phyloP scores from a whole-genome alignment of 2,888 invertebrate genomes.

The Syritta pipiens region DNA sequence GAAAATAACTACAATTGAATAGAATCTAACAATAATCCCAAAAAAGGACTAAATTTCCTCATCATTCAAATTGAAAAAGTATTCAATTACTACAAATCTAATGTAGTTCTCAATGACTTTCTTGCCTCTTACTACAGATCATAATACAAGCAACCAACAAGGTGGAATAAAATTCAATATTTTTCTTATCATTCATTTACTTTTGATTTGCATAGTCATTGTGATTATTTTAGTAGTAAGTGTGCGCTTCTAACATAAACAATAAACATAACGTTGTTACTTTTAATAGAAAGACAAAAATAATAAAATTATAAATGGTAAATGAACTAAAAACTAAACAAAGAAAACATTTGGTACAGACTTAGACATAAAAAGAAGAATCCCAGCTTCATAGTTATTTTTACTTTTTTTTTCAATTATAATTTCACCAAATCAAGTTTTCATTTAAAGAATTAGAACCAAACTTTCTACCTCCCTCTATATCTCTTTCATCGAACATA shows the following conservation, averaged over 20 bases:
- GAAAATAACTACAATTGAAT: too few relatives aligned
- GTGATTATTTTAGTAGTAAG: slow-evolving; percentile 65
- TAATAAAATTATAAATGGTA: slow-evolving; percentile 32
- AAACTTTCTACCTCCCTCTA: slow-evolving; percentile 33
- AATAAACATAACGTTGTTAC: slow-evolving; percentile 60
- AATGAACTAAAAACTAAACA: slow-evolving; percentile 6
- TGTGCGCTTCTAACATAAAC: slow-evolving; percentile 59
- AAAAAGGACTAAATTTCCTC: too few relatives aligned
- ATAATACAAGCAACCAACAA: slow-evolving; percentile 7
- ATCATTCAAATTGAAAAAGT: too few relatives aligned
- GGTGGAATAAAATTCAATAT: slow-evolving; percentile 1
- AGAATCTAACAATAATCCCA: too few relatives aligned
- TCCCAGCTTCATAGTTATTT: slow-evolving; percentile 62
- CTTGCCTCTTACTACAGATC: too few relatives aligned
- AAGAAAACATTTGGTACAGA: slow-evolving; percentile 57
- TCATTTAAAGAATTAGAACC: slow-evolving; percentile 32
- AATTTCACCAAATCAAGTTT: slow-evolving; percentile 69
- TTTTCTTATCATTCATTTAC: slow-evolving; percentile 58
- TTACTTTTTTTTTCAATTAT: slow-evolving; percentile 51
- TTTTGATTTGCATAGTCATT: too few relatives aligned
- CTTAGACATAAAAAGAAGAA: slow-evolving; percentile 61
- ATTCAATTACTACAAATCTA: too few relatives aligned
- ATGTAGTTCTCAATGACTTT: too few relatives aligned
- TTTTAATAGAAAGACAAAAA: slow-evolving; percentile 41
- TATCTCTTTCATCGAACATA: slow-evolving; percentile 4